These are phyloP conservation scores for Vanessa atalanta DNA, from an alignment of 1,140 invertebrate genomes.

Conservation along the genomic window DNA sequence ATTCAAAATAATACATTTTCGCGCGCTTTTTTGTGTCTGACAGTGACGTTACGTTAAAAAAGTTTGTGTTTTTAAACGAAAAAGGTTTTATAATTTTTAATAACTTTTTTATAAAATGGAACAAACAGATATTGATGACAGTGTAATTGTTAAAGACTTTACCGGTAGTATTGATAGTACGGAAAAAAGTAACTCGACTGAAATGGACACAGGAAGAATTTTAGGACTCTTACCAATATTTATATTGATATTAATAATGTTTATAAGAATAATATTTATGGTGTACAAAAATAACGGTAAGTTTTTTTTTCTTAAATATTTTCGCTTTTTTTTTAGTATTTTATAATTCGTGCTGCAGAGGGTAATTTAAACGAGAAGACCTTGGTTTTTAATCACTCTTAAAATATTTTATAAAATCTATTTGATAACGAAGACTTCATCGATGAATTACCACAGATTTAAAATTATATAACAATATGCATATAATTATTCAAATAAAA, in stretches of 20 bases:
- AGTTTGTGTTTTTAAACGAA: background rate
- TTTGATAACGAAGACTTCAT: too few relatives aligned
- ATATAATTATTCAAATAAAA: too few relatives aligned
- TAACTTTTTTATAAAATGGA: conserved; percentile 22
- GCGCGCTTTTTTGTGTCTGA: background rate
- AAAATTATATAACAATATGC: too few relatives aligned
- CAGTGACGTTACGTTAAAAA: background rate
- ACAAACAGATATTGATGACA: conserved; percentile 2
- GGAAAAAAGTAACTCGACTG: background rate
- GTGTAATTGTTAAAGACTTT: conserved; percentile 25
- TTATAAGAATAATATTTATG: conserved; percentile 52
- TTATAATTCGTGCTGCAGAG: too few relatives aligned
- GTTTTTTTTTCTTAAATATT: conserved; percentile 13
- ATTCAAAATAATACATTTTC: background rate
- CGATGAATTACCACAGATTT: too few relatives aligned
- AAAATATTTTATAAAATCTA: background rate
- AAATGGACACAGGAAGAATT: conserved; percentile 33
- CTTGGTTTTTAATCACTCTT: background rate
- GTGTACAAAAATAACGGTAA: conserved; percentile 53
- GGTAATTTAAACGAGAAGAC: too few relatives aligned
- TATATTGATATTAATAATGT: conserved; percentile 50
- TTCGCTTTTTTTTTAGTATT: background rate
- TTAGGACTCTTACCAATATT: conserved; percentile 55
- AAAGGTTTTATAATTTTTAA: background rate
- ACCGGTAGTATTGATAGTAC: conserved; percentile 19